Percentiles rank a stretch among this genome's conserved stretches.
These are phyloP conservation scores for Leptinotarsa lineolata DNA, from an alignment of 1,140 invertebrate species.

Conservation along the genomic window DNA sequence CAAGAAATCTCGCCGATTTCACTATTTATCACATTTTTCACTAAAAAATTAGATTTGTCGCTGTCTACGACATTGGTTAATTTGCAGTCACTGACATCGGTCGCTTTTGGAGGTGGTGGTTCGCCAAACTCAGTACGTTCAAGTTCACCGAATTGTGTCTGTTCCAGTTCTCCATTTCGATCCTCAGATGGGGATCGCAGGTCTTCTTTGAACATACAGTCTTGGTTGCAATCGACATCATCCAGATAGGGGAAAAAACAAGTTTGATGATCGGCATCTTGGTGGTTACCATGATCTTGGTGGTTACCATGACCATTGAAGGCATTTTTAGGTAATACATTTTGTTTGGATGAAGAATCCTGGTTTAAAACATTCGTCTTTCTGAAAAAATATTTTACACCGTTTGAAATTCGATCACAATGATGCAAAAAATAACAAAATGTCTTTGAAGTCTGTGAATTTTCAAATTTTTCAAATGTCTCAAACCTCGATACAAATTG, in stretches of 20 bases:
- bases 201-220: conserved; percentile 44
- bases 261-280: conserved; percentile 26
- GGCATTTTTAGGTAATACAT: background rate
- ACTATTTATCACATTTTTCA: conserved; percentile 30
- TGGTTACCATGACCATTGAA: conserved; percentile 23
- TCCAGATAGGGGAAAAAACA: conserved; percentile 41
- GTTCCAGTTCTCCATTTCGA: conserved; percentile 31
- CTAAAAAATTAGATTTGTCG: conserved; percentile 17
- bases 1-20: conserved; percentile 4
- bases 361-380: conserved; percentile 9
- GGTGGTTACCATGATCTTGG: conserved; percentile 10
- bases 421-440: no score
- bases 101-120: background rate
- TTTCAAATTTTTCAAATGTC: no score
- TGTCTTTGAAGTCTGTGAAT: no score
- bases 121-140: conserved; percentile 7
- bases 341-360: conserved; percentile 10
- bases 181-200: conserved; percentile 30
- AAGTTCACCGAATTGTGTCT: conserved; percentile 12
- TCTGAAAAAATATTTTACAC: background rate
- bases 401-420: no score
- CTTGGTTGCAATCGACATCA: conserved; percentile 43
- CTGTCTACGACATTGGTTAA: conserved; percentile 7
- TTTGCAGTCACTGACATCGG: background rate
- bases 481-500: no score